These are phyloP conservation scores for Copsychus sechellarum DNA, from an alignment of 2,113 vertebrate species.

Conservation along the genomic window DNA sequence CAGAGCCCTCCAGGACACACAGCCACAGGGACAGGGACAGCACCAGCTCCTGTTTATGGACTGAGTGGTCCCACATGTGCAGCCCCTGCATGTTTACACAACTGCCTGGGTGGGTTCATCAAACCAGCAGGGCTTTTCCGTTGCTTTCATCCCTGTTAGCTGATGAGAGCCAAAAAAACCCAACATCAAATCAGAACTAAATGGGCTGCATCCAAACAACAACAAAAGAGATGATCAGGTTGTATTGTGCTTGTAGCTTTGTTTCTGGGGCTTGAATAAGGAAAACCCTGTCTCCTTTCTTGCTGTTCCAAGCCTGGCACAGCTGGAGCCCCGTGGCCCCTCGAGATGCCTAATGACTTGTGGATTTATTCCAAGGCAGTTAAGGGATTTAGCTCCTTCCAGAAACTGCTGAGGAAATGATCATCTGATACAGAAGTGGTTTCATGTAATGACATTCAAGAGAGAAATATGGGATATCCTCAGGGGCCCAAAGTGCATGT, in stretches of 20 bases:
- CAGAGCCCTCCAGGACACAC: neutral
- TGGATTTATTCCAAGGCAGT: slow-evolving; percentile 29
- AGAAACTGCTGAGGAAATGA: slow-evolving; percentile 12
- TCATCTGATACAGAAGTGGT: neutral
- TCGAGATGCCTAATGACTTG: neutral
- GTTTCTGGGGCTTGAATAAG: neutral
- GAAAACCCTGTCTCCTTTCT: slow-evolving; percentile 5
- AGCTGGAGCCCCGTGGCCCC: neutral
- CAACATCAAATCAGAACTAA: neutral
- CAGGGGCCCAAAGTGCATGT: neutral
- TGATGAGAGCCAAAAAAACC: neutral
- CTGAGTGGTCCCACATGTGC: slow-evolving; percentile 71
- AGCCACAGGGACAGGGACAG: slow-evolving; percentile 8
- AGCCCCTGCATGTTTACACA: slow-evolving; percentile 64
- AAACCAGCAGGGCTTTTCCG: neutral
- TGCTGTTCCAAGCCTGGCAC: slow-evolving; percentile 21
- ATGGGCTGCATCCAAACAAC: neutral
- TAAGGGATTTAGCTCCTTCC: slow-evolving; percentile 19
- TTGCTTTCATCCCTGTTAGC: slow-evolving; percentile 60
- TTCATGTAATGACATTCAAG: neutral
- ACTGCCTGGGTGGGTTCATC: slow-evolving; percentile 64
- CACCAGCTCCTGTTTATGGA: slow-evolving; percentile 53
- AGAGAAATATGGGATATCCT: neutral
- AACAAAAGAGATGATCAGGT: neutral
- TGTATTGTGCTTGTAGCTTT: neutral